Base-by-base conservation (phyloP, 2,888 invertebrate species). In the Drosophila setosimentum region DNA sequence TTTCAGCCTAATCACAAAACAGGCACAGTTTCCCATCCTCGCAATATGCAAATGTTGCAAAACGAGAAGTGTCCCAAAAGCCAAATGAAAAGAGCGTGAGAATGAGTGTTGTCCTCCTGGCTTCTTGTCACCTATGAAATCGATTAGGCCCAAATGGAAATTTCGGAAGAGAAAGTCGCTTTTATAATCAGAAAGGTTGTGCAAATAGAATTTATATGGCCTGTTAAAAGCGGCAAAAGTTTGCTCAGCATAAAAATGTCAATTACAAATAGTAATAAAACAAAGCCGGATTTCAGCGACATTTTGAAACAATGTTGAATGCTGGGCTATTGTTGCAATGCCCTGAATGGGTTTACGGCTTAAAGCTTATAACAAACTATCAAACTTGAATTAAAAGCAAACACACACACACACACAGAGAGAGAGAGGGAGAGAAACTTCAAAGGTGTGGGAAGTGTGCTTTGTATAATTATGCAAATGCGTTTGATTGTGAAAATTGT, bases 401-500 rank as follows among this genome's bases (percentile, higher is more conserved):
- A 73, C 63, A 67, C 63, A 48, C 27, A 21, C n/a, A 53, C 51
- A 72, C 61, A 55, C 30, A 29, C 29, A 55, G n/a, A 58, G 55
- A 30, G 51, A 0, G 33, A 32, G 40, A 40, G 10, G 4, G 21
- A 16, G 10, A 40, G 40, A 40, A 8, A 2, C 18, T 18, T 4
- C 30, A 35, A 29, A 45, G 68, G 64, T 58, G 51, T 13, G 24
- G 58, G 32, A 50, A 62, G 68, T 76, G 62, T 71, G 76, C 80
- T 82, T 84, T 84, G 79, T 83, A 73, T 88, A 87, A 87, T 87
- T 87, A 87, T 87, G 87, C 87, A 87, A 87, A 87, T 87, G 86
- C 72, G 74, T 78, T 88, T 86, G 90, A 86, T 90, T 86, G 86
- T 76, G 90, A 89, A 89, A 87, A 82, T 72, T 75, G 82, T 80